These are phyloP conservation scores for Salvelinus alpinus DNA, from an alignment of 2,113 vertebrate genomes.

Conservation along the genomic window DNA sequence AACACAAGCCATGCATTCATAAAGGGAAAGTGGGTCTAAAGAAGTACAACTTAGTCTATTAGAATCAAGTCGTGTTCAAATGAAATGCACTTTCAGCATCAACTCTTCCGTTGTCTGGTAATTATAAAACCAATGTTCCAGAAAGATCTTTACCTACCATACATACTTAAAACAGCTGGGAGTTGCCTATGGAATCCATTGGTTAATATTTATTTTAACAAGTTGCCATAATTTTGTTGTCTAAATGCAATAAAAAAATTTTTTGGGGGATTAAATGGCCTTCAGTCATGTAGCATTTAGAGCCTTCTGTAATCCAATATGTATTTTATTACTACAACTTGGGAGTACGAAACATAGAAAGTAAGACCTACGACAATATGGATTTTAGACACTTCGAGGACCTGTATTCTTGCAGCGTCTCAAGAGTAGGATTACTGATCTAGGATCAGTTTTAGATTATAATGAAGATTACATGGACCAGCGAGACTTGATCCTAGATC, in stretches of 20 bases:
- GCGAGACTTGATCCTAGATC: no score
- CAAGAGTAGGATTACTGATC: no score
- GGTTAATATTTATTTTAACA: slow-evolving; percentile 26
- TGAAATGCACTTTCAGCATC: slow-evolving; percentile 11
- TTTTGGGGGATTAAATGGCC: not conserved
- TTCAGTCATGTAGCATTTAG: not conserved
- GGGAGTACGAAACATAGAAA: slow-evolving; percentile 21
- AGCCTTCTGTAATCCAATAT: not conserved
- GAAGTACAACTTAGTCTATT: slow-evolving; percentile 1
- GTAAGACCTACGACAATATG: slow-evolving; percentile 20
- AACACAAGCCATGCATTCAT: not conserved
- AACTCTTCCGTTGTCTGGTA: slow-evolving; percentile 10
- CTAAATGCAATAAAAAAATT: slow-evolving; percentile 72
- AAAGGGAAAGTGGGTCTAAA: not conserved
- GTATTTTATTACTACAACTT: slow-evolving; percentile 31
- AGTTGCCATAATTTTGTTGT: slow-evolving; percentile 45
- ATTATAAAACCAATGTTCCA: not conserved
- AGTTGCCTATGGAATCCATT: slow-evolving; percentile 13
- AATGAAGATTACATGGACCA: no score
- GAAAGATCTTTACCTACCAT: slow-evolving; percentile 21
- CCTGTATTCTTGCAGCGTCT: no score
- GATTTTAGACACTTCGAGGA: not conserved
- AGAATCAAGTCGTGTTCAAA: not conserved
- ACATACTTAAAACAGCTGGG: slow-evolving; percentile 29
- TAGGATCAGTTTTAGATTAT: no score